Evolutionary conservation across 2,888 invertebrate genomes (phyloP).

Genomic region (Agriopis leucophaearia): DNA sequence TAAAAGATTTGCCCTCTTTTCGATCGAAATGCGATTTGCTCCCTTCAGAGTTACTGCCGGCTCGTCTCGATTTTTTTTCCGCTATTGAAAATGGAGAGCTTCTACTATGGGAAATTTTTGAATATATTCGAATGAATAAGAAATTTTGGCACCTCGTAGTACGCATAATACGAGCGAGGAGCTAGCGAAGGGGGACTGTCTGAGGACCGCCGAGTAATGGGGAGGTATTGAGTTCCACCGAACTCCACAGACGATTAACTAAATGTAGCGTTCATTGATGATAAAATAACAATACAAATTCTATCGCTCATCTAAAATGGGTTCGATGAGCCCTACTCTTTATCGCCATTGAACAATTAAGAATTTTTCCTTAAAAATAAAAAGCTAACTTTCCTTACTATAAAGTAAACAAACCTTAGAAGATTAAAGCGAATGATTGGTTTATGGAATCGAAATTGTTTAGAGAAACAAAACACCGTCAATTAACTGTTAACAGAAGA

Average conservation of each 20-base stretch:
- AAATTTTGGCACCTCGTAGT: conserved; percentile 75
- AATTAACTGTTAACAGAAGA: conserved; percentile 58
- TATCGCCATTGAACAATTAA: not conserved
- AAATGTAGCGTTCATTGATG: conserved; percentile 41
- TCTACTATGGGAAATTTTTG: conserved; percentile 77
- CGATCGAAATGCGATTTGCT: conserved; percentile 86
- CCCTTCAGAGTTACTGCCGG: conserved; percentile 82
- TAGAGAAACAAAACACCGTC: conserved; percentile 61
- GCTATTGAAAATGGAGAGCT: conserved; percentile 77
- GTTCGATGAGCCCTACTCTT: not conserved
- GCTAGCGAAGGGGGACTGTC: conserved; percentile 50
- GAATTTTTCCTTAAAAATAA: not conserved
- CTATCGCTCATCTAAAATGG: not conserved
- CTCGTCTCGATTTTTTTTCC: conserved; percentile 81
- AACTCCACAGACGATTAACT: conserved; percentile 52
- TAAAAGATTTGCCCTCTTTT: conserved; percentile 86
- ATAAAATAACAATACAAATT: conserved; percentile 33
- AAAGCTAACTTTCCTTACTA: not conserved
- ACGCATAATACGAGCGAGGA: conserved; percentile 67
- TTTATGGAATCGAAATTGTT: conserved; percentile 46
- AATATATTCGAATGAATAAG: conserved; percentile 83
- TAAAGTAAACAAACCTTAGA: conserved; percentile 19
- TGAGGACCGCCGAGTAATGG: conserved; percentile 54
- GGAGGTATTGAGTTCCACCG: conserved; percentile 37
- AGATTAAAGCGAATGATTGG: conserved; percentile 30